Evolutionary conservation across 2,888 invertebrate species (phyloP).

Genomic region (Cataglyphis cursor): DNA sequence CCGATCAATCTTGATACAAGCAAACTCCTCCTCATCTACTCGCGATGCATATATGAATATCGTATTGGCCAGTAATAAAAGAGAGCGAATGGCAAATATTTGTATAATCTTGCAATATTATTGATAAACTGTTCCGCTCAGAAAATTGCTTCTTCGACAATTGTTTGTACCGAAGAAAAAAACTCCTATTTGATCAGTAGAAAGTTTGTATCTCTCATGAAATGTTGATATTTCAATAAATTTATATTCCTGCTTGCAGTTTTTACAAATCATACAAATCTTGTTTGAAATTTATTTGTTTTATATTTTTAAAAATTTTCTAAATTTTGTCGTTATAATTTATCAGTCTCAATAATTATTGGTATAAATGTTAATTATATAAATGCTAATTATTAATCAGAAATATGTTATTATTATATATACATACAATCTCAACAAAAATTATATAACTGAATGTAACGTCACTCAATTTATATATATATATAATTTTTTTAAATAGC

Average conservation of each 20-base stretch:
- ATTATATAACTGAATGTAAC: neutral
- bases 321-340: neutral
- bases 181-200: constrained; percentile 23
- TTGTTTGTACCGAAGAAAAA: constrained; percentile 42
- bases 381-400: neutral
- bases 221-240: neutral
- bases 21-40: constrained; percentile 33
- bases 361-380: neutral
- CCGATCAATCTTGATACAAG: constrained; percentile 50
- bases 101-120: constrained; percentile 51
- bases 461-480: neutral
- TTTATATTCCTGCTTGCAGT: neutral
- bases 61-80: constrained; percentile 47
- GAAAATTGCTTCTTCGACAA: constrained; percentile 26
- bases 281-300: neutral
- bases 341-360: neutral
- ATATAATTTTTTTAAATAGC: neutral
- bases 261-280: neutral
- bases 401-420: neutral
- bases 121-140: constrained; percentile 45
- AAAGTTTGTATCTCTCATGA: neutral
- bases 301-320: neutral
- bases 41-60: constrained; percentile 35
- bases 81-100: constrained; percentile 55
- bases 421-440: neutral